Base-by-base conservation (phyloP, 2,797 vertebrate genomes). In the Lerista edwardsae region DNA sequence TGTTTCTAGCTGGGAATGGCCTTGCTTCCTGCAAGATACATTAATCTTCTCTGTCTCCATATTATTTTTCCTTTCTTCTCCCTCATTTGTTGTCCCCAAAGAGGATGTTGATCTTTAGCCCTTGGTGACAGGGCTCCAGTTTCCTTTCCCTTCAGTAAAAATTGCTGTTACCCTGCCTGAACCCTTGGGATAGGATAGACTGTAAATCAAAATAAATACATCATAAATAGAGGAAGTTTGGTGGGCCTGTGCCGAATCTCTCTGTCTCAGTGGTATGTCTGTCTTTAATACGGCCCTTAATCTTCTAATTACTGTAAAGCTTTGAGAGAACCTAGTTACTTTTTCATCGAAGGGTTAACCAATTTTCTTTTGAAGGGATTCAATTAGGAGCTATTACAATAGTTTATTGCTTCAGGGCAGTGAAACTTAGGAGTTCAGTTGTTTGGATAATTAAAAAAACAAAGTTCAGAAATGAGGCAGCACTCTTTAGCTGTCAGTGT, bases 401-500 rank as follows among this genome's bases (percentile, higher is more conserved):
- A 83, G 76, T 91, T 87, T 29, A 15, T 36, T 89, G 68, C 83
- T 77, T 88, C 47, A 86, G 82, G 88, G 75, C 82, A 83, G 36
- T 75, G 76, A 61, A 47, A 85, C 79, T 1, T 86, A 15, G 2
- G 0, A 51, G 41, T 23, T 41, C 78, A 36, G 79, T 88, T 89
- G 7, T 89, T 74, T 85, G 51, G 47, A 10, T 83, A 85, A 64
- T 41, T 79, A 84, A 81, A 84, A 79, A 21, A 57, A 21, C 23
- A 55, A 36, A 75, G 47, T 47, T 85, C 29, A 87, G 74, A 90
- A 88, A 71, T 57, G 59, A 87, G 74, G 36, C 47, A 75, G 55
- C 67, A 73, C 85, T 84, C 72, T 82, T 69, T 83, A 86, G 90
- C 90, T 34, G 73, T 84, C 12, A 69, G 86, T 88, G 47, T 90